Evolutionary conservation across 2,113 vertebrate species (phyloP).

Genomic region (Trematomus loennbergii): DNA sequence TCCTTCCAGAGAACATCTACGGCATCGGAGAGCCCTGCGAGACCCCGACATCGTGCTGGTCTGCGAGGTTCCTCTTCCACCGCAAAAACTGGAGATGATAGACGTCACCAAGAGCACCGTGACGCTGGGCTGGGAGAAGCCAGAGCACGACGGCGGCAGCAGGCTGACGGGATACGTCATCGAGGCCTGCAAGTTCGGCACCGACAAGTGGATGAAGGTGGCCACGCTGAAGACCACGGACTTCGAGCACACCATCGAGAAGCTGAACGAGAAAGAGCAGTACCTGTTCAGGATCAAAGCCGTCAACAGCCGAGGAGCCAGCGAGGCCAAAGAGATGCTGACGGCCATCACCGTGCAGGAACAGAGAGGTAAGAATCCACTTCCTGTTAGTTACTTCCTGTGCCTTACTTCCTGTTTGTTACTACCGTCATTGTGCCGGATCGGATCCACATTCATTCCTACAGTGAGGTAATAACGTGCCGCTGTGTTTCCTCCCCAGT

Average conservation of each 20-base stretch:
- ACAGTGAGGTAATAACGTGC: too few relatives aligned
- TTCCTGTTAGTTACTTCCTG: too few relatives aligned
- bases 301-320: slow-evolving; percentile 93
- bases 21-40: slow-evolving; percentile 94
- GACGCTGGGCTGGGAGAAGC: slow-evolving; percentile 96
- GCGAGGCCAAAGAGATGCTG: slow-evolving; percentile 93
- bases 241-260: slow-evolving; percentile 92
- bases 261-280: slow-evolving; percentile 95
- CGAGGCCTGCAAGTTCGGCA: slow-evolving; percentile 94
- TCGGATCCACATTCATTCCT: too few relatives aligned
- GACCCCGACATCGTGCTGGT: slow-evolving; percentile 91
- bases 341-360: slow-evolving; percentile 93
- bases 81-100: slow-evolving; percentile 91
- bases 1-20: slow-evolving; percentile 97
- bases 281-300: slow-evolving; percentile 95
- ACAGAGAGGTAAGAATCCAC: slow-evolving; percentile 87
- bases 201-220: slow-evolving; percentile 97
- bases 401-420: too few relatives aligned
- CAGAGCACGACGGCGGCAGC: slow-evolving; percentile 96
- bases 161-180: slow-evolving; percentile 93
- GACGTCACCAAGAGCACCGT: slow-evolving; percentile 95
- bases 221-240: slow-evolving; percentile 91
- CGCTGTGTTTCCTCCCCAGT: slow-evolving; percentile 78
- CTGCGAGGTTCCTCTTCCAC: slow-evolving; percentile 93
- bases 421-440: too few relatives aligned